phyloP scores from a whole-genome alignment of 1,140 invertebrate genomes.

The Ruditapes philippinarum region DNA sequence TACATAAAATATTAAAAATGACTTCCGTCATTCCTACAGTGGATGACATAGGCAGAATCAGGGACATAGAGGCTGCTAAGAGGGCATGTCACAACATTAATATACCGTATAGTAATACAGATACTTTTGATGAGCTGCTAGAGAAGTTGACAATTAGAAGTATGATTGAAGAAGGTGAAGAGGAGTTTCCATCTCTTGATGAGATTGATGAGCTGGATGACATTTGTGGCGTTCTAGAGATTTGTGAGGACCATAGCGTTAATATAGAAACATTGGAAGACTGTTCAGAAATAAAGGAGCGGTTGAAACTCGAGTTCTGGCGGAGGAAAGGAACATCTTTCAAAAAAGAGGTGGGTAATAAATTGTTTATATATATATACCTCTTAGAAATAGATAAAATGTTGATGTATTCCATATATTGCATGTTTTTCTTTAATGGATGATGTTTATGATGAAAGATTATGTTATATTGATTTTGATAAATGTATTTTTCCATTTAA shows the following conservation, averaged over 20 bases:
- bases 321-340: background rate
- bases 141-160: background rate
- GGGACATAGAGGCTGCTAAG: background rate
- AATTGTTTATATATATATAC: too few species aligned
- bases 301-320: conserved; percentile 21
- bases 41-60: conserved; percentile 1
- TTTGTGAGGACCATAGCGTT: background rate
- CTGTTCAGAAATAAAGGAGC: background rate
- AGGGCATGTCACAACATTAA: background rate
- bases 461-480: too few species aligned
- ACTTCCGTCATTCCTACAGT: background rate
- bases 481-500: too few species aligned
- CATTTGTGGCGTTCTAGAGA: background rate
- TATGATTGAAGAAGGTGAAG: background rate
- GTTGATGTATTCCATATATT: too few species aligned
- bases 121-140: conserved; percentile 4
- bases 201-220: conserved; percentile 18
- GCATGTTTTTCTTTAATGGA: too few species aligned
- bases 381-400: too few species aligned
- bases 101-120: background rate
- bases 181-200: conserved; percentile 33
- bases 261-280: background rate
- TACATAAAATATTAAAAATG: too few species aligned
- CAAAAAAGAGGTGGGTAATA: conserved; percentile 26
- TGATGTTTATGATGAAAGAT: too few species aligned